Evolutionary conservation across 64 coral and sea anemone genomes (phyloP), one percentile per base, ranked within the genome.

Genomic region (Astreopora myriophthalma): DNA sequence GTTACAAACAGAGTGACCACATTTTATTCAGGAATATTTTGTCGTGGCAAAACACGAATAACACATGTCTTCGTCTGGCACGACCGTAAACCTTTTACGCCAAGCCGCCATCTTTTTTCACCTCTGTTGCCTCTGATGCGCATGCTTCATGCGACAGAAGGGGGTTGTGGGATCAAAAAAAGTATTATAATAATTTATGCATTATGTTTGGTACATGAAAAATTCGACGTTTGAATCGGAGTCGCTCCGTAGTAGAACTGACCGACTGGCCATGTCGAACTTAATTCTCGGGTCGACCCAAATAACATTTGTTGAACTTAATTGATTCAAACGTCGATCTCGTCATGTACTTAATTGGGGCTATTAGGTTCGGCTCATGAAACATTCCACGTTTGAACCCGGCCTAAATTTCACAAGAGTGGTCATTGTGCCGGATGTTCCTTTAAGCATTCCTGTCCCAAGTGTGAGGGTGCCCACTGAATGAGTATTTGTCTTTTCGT

Each of bases 311-410:
- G n/a, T n/a, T n/a, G n/a, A n/a, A n/a, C 74, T 90, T 69, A 90
- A 79, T 80, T 80, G 58, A 77, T 90, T 90, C 88, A 90, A 44
- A 90, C 88, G 75, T 90, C 88, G 58, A 79, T 27, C 88, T 90
- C 19, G 22, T 78, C 75, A 80, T 80, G 88, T 64, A 48, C 88
- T 78, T 79, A 71, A 78, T 78, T 67, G 28, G n/a, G 27, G 60
- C 26, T 77, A 90, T 80, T 68, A 75, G 88, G 88, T 90, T 90
- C 88, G 75, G 74, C 63, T 24, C 83, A 69, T 69, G 60, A 69
- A n/a, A 42, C 42, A 34, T 48, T 86, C 83, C 34, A 86, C 75
- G 88, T 90, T 63, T 90, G 74, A 42, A 42, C 39, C 39, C 5
- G 39, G 39, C 39, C 39, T 42, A 42, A 42, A n/a, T n/a, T n/a